phyloP scores from a whole-genome alignment of 1,140 invertebrate species.

The Uloborus diversus region DNA sequence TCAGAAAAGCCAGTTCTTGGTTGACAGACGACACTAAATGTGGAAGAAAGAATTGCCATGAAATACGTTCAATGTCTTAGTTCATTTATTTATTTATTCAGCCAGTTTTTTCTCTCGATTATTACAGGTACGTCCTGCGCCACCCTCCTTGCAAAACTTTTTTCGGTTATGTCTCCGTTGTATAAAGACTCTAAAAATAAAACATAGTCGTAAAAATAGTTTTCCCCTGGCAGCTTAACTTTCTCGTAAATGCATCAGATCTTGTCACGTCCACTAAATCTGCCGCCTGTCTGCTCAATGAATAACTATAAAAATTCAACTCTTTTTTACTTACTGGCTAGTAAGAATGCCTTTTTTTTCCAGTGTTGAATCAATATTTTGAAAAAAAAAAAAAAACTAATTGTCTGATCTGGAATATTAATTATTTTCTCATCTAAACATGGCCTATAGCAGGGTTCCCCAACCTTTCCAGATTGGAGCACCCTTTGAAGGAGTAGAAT shows the following conservation, averaged over 20 bases:
- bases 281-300: slow-evolving; percentile 1
- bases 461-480: too few species aligned
- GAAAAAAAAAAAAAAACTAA: too few species aligned
- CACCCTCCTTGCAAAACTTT: too few species aligned
- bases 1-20: too few species aligned
- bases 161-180: not conserved
- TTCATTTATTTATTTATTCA: slow-evolving; percentile 13
- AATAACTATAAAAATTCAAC: not conserved
- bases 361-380: too few species aligned
- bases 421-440: too few species aligned
- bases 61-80: slow-evolving; percentile 21
- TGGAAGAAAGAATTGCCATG: slow-evolving; percentile 2
- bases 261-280: slow-evolving; percentile 19
- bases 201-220: slow-evolving; percentile 14
- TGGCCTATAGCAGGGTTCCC: too few species aligned
- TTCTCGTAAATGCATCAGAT: slow-evolving; percentile 21
- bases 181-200: not conserved
- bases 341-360: too few species aligned
- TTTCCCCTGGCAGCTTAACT: slow-evolving; percentile 11
- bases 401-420: too few species aligned
- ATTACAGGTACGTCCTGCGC: slow-evolving; percentile 9
- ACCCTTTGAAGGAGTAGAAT: too few species aligned
- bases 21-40: slow-evolving; percentile 18
- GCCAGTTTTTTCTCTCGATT: not conserved
- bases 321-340: too few species aligned